These are phyloP conservation scores for Pinctada fucata DNA, from an alignment of 2,888 invertebrate genomes.

Conservation along the genomic window DNA sequence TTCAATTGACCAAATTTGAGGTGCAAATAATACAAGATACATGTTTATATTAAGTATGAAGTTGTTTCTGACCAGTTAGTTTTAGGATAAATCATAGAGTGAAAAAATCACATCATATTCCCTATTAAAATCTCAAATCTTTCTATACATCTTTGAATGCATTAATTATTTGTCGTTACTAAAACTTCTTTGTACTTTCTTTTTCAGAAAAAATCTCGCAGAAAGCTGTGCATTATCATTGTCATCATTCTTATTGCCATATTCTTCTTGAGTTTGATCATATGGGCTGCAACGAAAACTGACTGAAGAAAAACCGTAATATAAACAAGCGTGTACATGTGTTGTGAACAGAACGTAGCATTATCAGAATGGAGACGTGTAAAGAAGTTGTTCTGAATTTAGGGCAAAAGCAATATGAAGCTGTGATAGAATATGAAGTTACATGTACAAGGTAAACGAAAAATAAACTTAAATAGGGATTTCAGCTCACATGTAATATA, in stretches of 20 bases:
- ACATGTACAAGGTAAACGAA: background rate
- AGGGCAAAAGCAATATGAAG: background rate
- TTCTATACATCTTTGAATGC: no score
- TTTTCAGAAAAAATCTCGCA: conserved; percentile 89
- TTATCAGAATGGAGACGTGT: background rate
- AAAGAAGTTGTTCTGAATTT: background rate
- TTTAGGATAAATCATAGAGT: no score
- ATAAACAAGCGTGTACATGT: background rate
- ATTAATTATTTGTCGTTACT: no score
- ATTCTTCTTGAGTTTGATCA: conserved; percentile 80
- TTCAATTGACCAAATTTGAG: no score
- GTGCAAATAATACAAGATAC: no score
- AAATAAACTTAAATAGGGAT: no score
- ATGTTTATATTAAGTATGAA: no score
- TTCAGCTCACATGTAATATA: no score
- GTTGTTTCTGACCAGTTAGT: no score
- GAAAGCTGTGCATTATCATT: conserved; percentile 89
- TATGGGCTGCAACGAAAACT: conserved; percentile 58
- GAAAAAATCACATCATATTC: no score
- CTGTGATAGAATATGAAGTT: background rate
- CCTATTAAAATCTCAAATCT: no score
- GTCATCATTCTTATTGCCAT: conserved; percentile 81
- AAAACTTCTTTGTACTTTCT: conserved; percentile 25
- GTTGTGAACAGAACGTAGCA: background rate
- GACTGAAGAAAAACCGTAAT: conserved; percentile 7